Evolutionary conservation across 2,888 invertebrate genomes (phyloP), one percentile per base, ranked within the genome.

Genomic region (Campoletis raptor): DNA sequence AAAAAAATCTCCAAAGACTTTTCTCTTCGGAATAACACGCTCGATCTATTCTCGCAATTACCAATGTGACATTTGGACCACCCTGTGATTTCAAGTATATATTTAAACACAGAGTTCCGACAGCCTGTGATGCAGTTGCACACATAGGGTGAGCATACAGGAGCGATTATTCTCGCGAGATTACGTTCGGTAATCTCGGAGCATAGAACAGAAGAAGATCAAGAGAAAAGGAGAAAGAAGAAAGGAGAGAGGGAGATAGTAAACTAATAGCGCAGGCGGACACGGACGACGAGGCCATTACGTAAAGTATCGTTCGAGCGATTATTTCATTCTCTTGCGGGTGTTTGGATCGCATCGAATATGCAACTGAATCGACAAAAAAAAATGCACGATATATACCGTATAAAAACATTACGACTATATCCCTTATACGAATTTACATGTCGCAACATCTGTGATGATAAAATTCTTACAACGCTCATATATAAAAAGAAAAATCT

Each of bases 111-210:
- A 30, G 61, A 61, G 61, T 61, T 24, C 61, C 74, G 57, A 73
- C 57, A 78, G 36, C 61, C 69, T 66, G 67, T 66, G 67, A 78
- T 81, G 73, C 42, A 61, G 73, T 79, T 74, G 54, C 67, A 69
- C 37, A 61, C 66, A 48, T n/a, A 45, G 72, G 78, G 72, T 73
- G 73, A 67, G 57, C 83, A 67, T 67, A 72, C 70, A 76, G 70
- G 80, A 80, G 70, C 79, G 83, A 86, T 86, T 86, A 86, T 83
- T 83, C 72, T 67, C 83, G 81, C 80, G 70, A 81, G 83, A 83
- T 86, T 80, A 80, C 80, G 42, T 72, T 77, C 70, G 76, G 80
- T 70, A 80, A 84, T 84, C 84, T 84, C 69, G 66, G n/a, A 37
- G 42, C 24, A 30, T 37, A 21, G 42, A 15, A 24, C 15, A 37